Conservation (phyloP, 2,888 invertebrate species). For the Rhimphoctona megacephalus region DNA sequence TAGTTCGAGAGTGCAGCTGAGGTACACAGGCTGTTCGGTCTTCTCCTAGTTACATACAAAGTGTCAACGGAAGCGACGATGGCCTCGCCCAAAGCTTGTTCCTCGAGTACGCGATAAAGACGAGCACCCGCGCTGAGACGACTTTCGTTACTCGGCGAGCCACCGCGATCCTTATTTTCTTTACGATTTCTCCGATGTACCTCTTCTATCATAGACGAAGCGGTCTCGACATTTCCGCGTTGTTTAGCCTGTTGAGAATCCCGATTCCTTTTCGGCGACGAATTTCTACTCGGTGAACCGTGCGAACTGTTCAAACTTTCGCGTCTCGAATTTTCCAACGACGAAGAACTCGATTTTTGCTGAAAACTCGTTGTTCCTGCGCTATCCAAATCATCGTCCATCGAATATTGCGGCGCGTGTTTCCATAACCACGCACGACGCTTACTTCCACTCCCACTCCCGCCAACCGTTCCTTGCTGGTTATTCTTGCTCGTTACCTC, state of each 20-base stretch:
- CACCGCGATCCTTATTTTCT: slow-evolving; percentile 74
- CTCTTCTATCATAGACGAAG: slow-evolving; percentile 69
- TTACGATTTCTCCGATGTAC: slow-evolving; percentile 74
- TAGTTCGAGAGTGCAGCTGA: slow-evolving; percentile 78
- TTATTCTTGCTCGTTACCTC: slow-evolving; percentile 19
- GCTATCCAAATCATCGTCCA: slow-evolving; percentile 78
- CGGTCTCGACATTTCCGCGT: slow-evolving; percentile 12
- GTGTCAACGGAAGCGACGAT: slow-evolving; percentile 78
- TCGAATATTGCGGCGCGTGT: slow-evolving; percentile 77
- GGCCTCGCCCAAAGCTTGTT: slow-evolving; percentile 82
- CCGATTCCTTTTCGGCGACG: slow-evolving; percentile 80
- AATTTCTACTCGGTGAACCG: slow-evolving; percentile 78
- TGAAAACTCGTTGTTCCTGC: slow-evolving; percentile 55
- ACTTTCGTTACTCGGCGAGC: slow-evolving; percentile 77
- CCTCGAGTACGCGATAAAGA: slow-evolving; percentile 84
- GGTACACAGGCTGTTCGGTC: slow-evolving; percentile 77
- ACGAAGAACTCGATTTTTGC: slow-evolving; percentile 75
- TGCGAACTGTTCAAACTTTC: slow-evolving; percentile 79
- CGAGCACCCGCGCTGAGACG: slow-evolving; percentile 81
- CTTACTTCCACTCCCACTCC: slow-evolving; percentile 71
- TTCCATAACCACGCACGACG: slow-evolving; percentile 82
- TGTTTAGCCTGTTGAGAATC: slow-evolving; percentile 70
- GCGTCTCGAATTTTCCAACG: slow-evolving; percentile 79
- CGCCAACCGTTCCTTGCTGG: slow-evolving; percentile 4
- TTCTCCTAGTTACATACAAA: slow-evolving; percentile 74